Evolutionary conservation across 2,797 vertebrate genomes (phyloP), one percentile per base, ranked within the genome.

Genomic region (Squalus acanthias): DNA sequence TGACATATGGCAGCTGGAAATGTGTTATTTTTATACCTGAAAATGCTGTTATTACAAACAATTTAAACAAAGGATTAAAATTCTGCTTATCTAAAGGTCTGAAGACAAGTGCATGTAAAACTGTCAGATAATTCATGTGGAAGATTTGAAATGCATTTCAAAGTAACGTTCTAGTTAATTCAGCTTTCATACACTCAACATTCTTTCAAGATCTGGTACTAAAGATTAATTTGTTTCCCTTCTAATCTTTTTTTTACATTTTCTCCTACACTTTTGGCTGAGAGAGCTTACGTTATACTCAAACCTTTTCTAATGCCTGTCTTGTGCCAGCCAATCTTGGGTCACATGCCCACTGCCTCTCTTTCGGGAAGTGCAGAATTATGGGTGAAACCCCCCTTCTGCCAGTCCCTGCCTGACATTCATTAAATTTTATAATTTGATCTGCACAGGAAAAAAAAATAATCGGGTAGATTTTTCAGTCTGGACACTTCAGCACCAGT

Each of bases 11-110:
- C 60, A 65, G 29, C 57, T 33, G 60, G 60, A 65, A 91, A 91
- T 63, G 57, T 91, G 88, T 63, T 65, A 33, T 63, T 91, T 91
- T 91, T 20, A 63, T 91, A 65, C 5, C 13, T 63, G 82, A 91
- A 60, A 91, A 91, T n/a, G 57, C 29, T 33, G 88, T 29, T 57
- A n/a, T 89, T 89, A 60, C 33, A 63, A 91, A 91, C 88, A 63
- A 91, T 65, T 91, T 63, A 65, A 91, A 91, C 88, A 91, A 91
- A 91, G 15, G 57, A 65, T 89, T 63, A 13, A 60, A 89, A 29
- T 88, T 63, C 87, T 89, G 53, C 24, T 89, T 26, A 33, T 53
- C 87, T 91, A 7, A n/a, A 63, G 88, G 65, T n/a, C 60, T 65
- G 60, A 91, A 63, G 57, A 63, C 13, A 33, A 91, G 29, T 63